Conservation (phyloP, 2,113 vertebrate genomes). For the Neotragus moschatus region DNA sequence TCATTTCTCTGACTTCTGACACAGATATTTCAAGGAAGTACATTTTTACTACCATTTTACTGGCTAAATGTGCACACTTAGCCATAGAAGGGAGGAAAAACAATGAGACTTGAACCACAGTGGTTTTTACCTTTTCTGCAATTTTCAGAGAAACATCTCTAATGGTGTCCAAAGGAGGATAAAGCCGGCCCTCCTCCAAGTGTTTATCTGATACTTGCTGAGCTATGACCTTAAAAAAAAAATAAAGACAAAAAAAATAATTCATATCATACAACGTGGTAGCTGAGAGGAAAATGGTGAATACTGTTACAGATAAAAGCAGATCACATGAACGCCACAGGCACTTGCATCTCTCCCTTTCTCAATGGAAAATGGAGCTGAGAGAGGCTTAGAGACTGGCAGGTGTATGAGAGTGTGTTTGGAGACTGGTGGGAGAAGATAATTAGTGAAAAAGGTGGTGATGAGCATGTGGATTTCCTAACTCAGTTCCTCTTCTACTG, state of each 20-base stretch:
- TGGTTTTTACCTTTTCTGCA: constrained; percentile 88
- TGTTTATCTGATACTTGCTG: constrained; percentile 90
- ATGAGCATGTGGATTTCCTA: not conserved
- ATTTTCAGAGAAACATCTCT: constrained; percentile 90
- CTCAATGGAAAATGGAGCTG: not conserved
- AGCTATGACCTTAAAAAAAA: constrained; percentile 86
- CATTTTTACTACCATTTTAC: not conserved
- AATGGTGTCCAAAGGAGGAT: constrained; percentile 92
- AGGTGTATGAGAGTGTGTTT: not conserved
- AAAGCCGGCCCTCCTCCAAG: constrained; percentile 91
- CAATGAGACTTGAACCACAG: not conserved
- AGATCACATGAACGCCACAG: not conserved
- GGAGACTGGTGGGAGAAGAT: not conserved
- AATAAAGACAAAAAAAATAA: not conserved
- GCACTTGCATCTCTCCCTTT: not conserved
- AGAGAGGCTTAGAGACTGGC: not conserved
- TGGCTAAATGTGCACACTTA: not conserved
- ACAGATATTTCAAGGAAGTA: not conserved
- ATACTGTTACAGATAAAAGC: not conserved
- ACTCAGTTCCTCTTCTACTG: not conserved
- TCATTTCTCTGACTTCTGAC: not conserved
- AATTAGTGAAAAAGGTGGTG: not conserved
- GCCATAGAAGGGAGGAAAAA: not conserved
- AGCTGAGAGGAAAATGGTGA: not conserved
- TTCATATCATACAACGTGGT: not conserved